These are phyloP conservation scores for Porites cylindrica DNA, from an alignment of 92 coral and sea anemone genomes.

Conservation along the genomic window DNA sequence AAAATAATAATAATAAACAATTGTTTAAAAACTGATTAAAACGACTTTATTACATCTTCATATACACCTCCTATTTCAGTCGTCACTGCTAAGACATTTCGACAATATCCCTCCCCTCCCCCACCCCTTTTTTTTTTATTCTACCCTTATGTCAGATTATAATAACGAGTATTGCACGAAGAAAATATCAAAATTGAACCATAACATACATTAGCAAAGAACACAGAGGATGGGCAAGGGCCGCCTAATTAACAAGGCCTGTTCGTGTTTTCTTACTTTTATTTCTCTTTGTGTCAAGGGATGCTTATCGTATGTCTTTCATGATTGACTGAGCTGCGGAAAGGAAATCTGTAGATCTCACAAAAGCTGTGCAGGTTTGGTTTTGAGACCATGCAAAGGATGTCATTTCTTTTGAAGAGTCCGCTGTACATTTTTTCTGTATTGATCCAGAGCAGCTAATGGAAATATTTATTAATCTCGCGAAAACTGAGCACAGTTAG, in stretches of 20 bases:
- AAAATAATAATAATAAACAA: neutral
- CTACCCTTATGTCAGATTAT: neutral
- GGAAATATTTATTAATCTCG: neutral
- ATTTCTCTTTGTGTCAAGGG: neutral
- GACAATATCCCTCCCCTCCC: neutral
- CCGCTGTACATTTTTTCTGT: neutral
- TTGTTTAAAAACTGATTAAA: neutral
- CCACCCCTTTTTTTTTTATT: neutral
- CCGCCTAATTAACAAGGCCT: neutral
- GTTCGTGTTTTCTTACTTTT: neutral
- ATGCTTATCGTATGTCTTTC: neutral
- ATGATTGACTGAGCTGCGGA: conserved; percentile 5
- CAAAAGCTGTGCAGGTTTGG: no score
- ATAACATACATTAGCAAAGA: neutral
- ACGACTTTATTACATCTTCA: neutral
- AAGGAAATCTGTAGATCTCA: neutral
- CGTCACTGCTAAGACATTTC: neutral
- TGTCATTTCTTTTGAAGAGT: conserved; percentile 2
- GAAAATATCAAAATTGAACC: conserved; percentile 2
- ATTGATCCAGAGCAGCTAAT: neutral
- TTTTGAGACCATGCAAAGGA: no score
- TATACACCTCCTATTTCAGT: neutral
- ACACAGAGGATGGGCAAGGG: conserved; percentile 3
- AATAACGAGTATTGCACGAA: neutral
- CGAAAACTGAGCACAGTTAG: conserved; percentile 1